These are phyloP conservation scores for Pogonomyrmex californicus DNA, from an alignment of 1,140 invertebrate species.

Conservation along the genomic window DNA sequence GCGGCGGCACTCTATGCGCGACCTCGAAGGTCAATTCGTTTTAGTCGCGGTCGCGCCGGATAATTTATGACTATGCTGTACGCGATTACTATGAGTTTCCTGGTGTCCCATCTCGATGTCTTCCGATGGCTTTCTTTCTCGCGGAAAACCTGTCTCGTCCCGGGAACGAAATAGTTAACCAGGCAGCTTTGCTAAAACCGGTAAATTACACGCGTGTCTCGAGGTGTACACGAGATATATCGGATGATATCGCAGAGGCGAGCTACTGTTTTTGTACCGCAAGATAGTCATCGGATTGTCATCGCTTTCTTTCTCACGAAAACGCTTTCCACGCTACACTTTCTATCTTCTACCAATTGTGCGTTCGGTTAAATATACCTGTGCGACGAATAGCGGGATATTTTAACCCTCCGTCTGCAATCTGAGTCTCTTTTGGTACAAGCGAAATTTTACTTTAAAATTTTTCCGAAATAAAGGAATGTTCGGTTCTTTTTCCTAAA, in stretches of 20 bases:
- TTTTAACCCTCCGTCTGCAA: neutral
- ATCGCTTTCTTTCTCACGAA: neutral
- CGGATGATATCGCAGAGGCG: conserved; percentile 2
- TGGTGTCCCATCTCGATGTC: conserved; percentile 39
- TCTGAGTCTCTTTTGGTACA: too few species aligned
- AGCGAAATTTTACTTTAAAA: too few species aligned
- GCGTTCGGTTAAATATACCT: neutral
- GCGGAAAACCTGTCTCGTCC: conserved; percentile 52
- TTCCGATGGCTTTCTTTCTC: conserved; percentile 38
- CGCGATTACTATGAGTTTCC: conserved; percentile 57
- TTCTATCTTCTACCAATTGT: conserved; percentile 1
- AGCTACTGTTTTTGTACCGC: conserved; percentile 1
- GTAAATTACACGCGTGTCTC: conserved; percentile 53
- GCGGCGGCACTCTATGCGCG: conserved; percentile 68
- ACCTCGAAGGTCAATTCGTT: conserved; percentile 79
- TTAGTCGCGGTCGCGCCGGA: conserved; percentile 69
- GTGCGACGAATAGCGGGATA: neutral
- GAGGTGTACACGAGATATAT: conserved; percentile 14
- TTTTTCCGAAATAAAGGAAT: too few species aligned
- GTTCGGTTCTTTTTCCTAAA: too few species aligned
- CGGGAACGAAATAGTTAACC: conserved; percentile 63
- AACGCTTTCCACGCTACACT: neutral
- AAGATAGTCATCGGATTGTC: too few species aligned
- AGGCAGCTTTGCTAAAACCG: conserved; percentile 8
- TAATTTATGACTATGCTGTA: conserved; percentile 74